Conservation (phyloP, 1,140 invertebrate species). For the Drosophila sp. region DNA sequence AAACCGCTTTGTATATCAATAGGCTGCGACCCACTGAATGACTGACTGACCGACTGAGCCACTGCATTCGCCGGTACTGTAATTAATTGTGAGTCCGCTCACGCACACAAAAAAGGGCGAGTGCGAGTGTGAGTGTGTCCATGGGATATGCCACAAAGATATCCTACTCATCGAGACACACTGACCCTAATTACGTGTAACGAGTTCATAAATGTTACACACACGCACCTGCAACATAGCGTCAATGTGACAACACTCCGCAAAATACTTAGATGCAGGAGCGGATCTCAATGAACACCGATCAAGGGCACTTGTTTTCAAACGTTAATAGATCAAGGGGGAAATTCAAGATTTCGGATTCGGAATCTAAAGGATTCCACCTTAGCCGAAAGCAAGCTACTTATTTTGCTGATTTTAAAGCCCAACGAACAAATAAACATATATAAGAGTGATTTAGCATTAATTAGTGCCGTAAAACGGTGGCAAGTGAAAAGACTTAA, state of each 20-base stretch:
- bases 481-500: no score
- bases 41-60: neutral
- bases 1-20: constrained; percentile 75
- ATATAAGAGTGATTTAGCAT: no score
- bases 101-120: neutral
- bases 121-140: neutral
- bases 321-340: no score
- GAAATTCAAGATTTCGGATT: no score
- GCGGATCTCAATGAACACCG: neutral
- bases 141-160: constrained; percentile 2
- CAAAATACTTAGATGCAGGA: constrained; percentile 32
- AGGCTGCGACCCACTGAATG: constrained; percentile 18
- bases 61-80: constrained; percentile 9
- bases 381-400: no score
- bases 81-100: constrained; percentile 25
- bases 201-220: constrained; percentile 77
- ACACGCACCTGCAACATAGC: constrained; percentile 60
- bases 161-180: constrained; percentile 42
- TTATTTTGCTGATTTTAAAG: no score
- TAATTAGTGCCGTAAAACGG: no score
- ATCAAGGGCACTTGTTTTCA: no score
- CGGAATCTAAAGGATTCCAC: no score
- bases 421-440: no score
- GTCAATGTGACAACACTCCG: constrained; percentile 44
- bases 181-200: constrained; percentile 80